phyloP scores from a whole-genome alignment of 2,888 invertebrate species.

The Andrena flavipes region DNA sequence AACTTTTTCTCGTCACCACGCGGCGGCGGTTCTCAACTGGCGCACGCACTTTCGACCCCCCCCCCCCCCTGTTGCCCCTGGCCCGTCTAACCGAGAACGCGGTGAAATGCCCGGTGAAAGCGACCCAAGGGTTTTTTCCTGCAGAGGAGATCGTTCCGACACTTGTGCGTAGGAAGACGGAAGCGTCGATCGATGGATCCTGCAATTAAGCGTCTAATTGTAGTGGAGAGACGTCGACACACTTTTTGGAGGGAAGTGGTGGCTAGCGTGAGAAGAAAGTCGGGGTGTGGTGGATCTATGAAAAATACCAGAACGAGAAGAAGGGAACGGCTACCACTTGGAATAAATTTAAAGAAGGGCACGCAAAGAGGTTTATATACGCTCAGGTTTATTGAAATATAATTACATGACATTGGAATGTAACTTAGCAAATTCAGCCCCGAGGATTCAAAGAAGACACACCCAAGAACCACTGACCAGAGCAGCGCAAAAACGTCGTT shows the following conservation, averaged over 20 bases:
- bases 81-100: background rate
- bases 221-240: background rate
- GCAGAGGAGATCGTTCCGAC: background rate
- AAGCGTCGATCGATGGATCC: slow-evolving; percentile 23
- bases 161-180: slow-evolving; percentile 38
- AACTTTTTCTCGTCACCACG: slow-evolving; percentile 59
- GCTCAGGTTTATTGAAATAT: too few species aligned
- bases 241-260: background rate
- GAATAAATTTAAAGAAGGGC: too few species aligned
- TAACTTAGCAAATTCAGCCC: too few species aligned
- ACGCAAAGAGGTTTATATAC: too few species aligned
- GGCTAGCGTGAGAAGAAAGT: slow-evolving; percentile 3
- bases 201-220: slow-evolving; percentile 1
- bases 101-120: slow-evolving; percentile 53
- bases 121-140: slow-evolving; percentile 5
- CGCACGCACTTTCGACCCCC: background rate
- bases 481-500: too few species aligned
- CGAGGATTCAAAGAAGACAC: too few species aligned
- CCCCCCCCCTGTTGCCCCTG: background rate
- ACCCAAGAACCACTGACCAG: background rate
- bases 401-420: too few species aligned
- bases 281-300: background rate
- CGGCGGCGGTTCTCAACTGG: slow-evolving; percentile 56
- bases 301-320: background rate
- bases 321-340: too few species aligned